These are phyloP conservation scores for Diarsia dahlii DNA, from an alignment of 2,888 invertebrate genomes.

Conservation along the genomic window DNA sequence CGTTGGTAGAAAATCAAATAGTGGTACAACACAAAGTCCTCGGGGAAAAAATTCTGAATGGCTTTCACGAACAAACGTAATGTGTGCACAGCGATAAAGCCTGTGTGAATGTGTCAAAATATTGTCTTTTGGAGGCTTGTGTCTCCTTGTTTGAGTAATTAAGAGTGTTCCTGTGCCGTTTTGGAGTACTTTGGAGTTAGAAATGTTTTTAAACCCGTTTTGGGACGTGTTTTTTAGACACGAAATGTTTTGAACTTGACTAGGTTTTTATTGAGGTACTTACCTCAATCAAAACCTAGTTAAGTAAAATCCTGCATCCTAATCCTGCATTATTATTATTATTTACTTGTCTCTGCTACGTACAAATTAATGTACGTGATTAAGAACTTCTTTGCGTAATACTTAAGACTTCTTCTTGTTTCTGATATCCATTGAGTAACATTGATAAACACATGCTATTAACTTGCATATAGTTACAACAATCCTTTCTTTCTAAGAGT, in stretches of 20 bases:
- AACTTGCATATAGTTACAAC: background rate
- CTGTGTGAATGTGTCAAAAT: constrained; percentile 91
- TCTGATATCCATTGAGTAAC: background rate
- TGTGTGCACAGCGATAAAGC: constrained; percentile 88
- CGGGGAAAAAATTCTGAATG: constrained; percentile 86
- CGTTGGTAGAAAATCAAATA: constrained; percentile 89
- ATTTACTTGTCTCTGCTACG: too few species aligned
- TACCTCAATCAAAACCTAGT: too few species aligned
- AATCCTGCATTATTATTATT: too few species aligned
- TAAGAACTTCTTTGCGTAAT: background rate
- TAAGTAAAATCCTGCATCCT: too few species aligned
- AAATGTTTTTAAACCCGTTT: constrained; percentile 25
- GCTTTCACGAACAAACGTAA: constrained; percentile 88
- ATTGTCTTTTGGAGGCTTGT: constrained; percentile 84
- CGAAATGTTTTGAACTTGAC: background rate
- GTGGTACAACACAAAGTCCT: constrained; percentile 77
- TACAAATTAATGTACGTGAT: background rate
- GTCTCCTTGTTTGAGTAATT: constrained; percentile 80
- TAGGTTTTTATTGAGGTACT: background rate
- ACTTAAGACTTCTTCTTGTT: background rate
- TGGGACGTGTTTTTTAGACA: background rate
- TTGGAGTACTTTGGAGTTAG: constrained; percentile 14
- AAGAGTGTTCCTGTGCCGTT: constrained; percentile 70
- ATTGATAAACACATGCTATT: background rate
- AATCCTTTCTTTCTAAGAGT: background rate